Evolutionary conservation across 2,888 invertebrate genomes (phyloP).

Genomic region (Heteropelma amictum): DNA sequence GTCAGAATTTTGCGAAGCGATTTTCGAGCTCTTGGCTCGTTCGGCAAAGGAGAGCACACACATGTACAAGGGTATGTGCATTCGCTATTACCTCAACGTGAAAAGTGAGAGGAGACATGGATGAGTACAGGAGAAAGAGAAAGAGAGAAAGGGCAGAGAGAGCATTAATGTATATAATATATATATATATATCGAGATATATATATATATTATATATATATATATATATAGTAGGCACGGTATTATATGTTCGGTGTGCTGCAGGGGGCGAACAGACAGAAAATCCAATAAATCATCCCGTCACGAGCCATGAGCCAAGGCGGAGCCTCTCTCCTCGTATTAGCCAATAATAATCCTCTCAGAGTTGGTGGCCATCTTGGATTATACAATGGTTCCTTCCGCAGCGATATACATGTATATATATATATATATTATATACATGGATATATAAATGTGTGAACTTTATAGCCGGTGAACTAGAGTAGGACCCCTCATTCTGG

Average conservation of each 20-base stretch:
- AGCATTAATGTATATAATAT: too few relatives aligned
- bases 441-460: too few relatives aligned
- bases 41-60: conserved; percentile 15
- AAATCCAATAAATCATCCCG: conserved; percentile 81
- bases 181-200: background rate
- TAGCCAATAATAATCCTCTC: conserved; percentile 82
- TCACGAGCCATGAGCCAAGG: conserved; percentile 81
- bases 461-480: conserved; percentile 66
- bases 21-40: conserved; percentile 45
- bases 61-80: background rate
- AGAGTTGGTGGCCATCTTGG: conserved; percentile 81
- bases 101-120: conserved; percentile 50
- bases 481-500: conserved; percentile 66
- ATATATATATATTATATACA: too few relatives aligned
- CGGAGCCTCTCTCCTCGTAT: conserved; percentile 81
- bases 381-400: conserved; percentile 78
- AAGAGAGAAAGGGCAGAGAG: conserved; percentile 14
- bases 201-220: too few relatives aligned
- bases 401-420: conserved; percentile 75
- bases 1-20: conserved; percentile 58
- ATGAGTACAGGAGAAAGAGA: too few relatives aligned
- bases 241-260: conserved; percentile 73
- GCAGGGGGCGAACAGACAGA: conserved; percentile 78
- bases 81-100: conserved; percentile 47
- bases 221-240: conserved; percentile 66